Percentiles rank a stretch among this genome's conserved stretches.
Conservation (phyloP, 1,140 invertebrate species). For the Eriocheir sinensis region DNA sequence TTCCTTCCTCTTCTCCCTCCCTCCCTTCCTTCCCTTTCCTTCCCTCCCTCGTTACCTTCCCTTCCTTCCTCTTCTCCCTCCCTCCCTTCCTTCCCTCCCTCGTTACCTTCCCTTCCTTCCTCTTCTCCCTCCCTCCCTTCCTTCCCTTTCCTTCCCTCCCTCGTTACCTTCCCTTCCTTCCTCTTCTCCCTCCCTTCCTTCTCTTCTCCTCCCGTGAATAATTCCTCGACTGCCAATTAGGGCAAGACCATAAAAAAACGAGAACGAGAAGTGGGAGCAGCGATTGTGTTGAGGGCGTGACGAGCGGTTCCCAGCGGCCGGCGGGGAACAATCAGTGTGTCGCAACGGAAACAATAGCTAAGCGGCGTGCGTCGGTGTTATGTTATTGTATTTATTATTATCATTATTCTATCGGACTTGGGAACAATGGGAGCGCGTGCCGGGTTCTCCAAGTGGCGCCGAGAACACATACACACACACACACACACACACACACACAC, state of each 20-base stretch:
- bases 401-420: neutral
- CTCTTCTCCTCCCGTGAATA: neutral
- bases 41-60: neutral
- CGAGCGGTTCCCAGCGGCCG: neutral
- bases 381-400: neutral
- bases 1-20: neutral
- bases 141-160: neutral
- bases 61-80: slow-evolving; percentile 14
- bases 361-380: neutral
- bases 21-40: neutral
- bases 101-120: neutral
- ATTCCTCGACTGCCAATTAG: slow-evolving; percentile 1
- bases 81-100: neutral
- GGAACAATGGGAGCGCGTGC: neutral
- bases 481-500: neutral
- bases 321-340: slow-evolving; percentile 31
- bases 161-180: neutral
- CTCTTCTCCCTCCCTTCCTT: neutral
- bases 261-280: neutral
- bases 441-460: neutral
- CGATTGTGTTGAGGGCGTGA: slow-evolving; percentile 29
- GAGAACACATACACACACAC: neutral
- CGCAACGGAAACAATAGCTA: slow-evolving; percentile 36
- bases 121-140: neutral
- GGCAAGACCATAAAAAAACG: neutral